Base-by-base conservation (phyloP, 2,113 vertebrate genomes). In the Alosa alosa region DNA sequence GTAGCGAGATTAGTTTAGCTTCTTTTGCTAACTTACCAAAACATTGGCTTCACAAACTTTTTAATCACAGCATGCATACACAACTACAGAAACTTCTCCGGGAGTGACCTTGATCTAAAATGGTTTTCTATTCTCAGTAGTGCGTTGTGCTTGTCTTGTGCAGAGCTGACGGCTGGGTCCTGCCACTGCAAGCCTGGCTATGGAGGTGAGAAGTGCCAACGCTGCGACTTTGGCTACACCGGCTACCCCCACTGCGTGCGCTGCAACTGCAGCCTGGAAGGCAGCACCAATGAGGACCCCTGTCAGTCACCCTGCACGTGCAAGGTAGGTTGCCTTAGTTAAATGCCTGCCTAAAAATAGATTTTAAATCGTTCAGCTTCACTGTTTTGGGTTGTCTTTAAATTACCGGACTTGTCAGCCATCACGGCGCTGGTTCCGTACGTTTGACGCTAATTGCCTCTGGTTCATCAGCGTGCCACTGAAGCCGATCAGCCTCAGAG, bases 141-240 rank as follows among this genome's bases (percentile, higher is more conserved):
- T 75, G 10, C 41, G 10, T 47, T 82, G 17, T 89, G 75, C 1
- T 88, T 15, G 83, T 36, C 88, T n/a, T 84, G 1, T 86, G 13
- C 94, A 99, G 98, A 91, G 81, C 90, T 96, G 92, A 90, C 94
- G 75, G 96, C 96, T 86, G 98, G 98, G 87, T 97, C 95, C 86
- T 99, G 98, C 90, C 93, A 92, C 88, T 99, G 98, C 94, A 98
- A 96, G 94, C 90, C 93, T 91, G 97, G 98, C 82, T 99, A 96
- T 83, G 91, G 94, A 90, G 98, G 98, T 83, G 90, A 94, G 84
- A 95, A 85, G 89, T 99, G 98, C 91, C 93, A 96, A 90, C 95
- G 83, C 20, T 99, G 97, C 93, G 93, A 93, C 47, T 91, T 96
- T 88, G 97, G 97, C 86, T 96, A 95, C 82, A 92, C 2, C 1